phyloP scores from a whole-genome alignment of 1,140 invertebrate species.

The Dreissena polymorpha region DNA sequence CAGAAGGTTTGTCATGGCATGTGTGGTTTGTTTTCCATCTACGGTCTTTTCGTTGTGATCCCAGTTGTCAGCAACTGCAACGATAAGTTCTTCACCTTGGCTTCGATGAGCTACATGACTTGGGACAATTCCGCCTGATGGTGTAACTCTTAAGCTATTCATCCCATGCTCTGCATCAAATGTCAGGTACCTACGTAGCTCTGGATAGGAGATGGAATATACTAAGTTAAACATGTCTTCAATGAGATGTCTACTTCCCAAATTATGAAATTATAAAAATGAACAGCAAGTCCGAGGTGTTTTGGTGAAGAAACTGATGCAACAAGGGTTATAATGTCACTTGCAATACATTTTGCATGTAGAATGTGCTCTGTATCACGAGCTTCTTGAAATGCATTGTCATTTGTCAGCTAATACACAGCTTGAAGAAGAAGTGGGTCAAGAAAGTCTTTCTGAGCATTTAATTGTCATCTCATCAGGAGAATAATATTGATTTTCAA shows the following conservation, averaged over 20 bases:
- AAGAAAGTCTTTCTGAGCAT: background rate
- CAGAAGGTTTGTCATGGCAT: constrained; percentile 49
- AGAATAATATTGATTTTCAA: constrained; percentile 26
- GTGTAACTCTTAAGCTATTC: background rate
- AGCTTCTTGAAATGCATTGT: background rate
- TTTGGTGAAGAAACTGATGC: constrained; percentile 4
- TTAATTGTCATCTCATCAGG: background rate
- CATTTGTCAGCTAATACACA: background rate
- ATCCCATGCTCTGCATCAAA: background rate
- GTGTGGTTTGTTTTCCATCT: constrained; percentile 42
- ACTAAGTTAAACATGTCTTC: background rate
- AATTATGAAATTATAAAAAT: constrained; percentile 2
- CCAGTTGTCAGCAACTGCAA: constrained; percentile 35
- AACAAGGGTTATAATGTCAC: constrained; percentile 4
- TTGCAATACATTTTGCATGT: background rate
- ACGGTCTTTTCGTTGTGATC: constrained; percentile 41
- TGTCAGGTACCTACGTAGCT: constrained; percentile 6
- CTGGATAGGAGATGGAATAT: constrained; percentile 19
- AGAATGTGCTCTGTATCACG: background rate
- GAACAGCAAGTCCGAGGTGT: constrained; percentile 15
- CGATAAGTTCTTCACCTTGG: background rate
- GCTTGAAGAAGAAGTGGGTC: constrained; percentile 9
- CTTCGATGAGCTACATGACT: background rate
- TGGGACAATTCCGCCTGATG: constrained; percentile 3
- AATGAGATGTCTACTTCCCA: constrained; percentile 9